Conservation (phyloP, 2,113 vertebrate genomes). For the Bufo bufo region DNA sequence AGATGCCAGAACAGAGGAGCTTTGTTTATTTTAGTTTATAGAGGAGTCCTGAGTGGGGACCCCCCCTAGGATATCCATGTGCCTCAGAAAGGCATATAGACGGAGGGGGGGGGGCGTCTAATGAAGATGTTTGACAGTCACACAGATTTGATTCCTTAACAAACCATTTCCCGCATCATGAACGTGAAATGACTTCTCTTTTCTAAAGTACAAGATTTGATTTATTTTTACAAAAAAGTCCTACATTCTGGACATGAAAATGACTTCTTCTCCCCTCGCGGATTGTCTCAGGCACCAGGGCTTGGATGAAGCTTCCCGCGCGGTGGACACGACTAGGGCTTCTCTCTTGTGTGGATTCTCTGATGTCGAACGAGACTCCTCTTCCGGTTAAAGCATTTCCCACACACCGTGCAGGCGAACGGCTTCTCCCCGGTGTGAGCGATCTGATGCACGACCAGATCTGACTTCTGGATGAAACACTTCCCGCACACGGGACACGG, state of each 20-base stretch:
- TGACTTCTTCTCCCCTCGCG: background rate
- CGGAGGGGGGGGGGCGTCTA: background rate
- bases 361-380: constrained; percentile 7
- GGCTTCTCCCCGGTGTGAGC: background rate
- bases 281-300: background rate
- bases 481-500: background rate
- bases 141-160: no score
- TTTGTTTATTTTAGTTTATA: no score
- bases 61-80: no score
- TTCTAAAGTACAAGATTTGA: background rate
- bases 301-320: background rate
- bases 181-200: background rate
- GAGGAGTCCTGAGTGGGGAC: no score
- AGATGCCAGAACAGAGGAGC: no score
- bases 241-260: background rate
- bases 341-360: constrained; percentile 3
- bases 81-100: no score
- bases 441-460: background rate
- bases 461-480: constrained; percentile 6
- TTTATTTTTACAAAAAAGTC: background rate
- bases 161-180: background rate
- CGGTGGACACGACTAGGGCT: background rate
- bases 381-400: constrained; percentile 1
- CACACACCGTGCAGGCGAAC: background rate
- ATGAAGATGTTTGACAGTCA: background rate